phyloP scores from a whole-genome alignment of 2,888 invertebrate genomes.

The Drosophila yooni region DNA sequence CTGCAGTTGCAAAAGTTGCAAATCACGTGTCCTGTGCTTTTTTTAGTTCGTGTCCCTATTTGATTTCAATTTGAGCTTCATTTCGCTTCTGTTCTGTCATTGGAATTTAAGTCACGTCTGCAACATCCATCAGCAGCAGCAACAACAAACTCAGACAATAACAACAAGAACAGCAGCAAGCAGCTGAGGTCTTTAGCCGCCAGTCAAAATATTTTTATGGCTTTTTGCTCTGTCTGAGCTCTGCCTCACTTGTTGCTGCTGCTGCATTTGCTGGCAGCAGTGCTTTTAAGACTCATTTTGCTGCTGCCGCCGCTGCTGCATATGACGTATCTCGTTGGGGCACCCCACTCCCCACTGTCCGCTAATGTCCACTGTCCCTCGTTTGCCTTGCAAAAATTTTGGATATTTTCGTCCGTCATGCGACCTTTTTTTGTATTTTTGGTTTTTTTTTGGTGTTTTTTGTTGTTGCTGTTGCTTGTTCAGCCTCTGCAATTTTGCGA shows the following conservation, averaged over 20 bases:
- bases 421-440: constrained; percentile 33
- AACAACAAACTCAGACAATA: constrained; percentile 27
- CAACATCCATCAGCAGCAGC: constrained; percentile 40
- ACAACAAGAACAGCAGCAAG: constrained; percentile 26
- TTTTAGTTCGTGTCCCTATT: constrained; percentile 35
- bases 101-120: constrained; percentile 74
- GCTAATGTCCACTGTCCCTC: constrained; percentile 33
- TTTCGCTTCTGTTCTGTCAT: constrained; percentile 56
- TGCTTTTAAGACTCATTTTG: constrained; percentile 72
- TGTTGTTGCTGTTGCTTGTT: constrained; percentile 34
- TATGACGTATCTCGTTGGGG: constrained; percentile 67
- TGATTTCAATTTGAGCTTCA: constrained; percentile 47
- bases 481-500: constrained; percentile 67
- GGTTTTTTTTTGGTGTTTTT: constrained; percentile 3
- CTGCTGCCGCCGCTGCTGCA: constrained; percentile 54
- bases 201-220: constrained; percentile 69
- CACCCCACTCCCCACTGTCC: constrained; percentile 10
- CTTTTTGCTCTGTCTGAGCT: constrained; percentile 50
- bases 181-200: constrained; percentile 52
- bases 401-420: constrained; percentile 70
- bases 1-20: constrained; percentile 38
- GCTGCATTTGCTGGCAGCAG: constrained; percentile 37
- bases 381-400: constrained; percentile 62
- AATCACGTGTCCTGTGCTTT: constrained; percentile 16
- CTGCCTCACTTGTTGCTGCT: constrained; percentile 71